These are phyloP conservation scores for Apostichopus parvimensis DNA, from an alignment of 35 echinoderm and acorn worm species.

Conservation along the genomic window DNA sequence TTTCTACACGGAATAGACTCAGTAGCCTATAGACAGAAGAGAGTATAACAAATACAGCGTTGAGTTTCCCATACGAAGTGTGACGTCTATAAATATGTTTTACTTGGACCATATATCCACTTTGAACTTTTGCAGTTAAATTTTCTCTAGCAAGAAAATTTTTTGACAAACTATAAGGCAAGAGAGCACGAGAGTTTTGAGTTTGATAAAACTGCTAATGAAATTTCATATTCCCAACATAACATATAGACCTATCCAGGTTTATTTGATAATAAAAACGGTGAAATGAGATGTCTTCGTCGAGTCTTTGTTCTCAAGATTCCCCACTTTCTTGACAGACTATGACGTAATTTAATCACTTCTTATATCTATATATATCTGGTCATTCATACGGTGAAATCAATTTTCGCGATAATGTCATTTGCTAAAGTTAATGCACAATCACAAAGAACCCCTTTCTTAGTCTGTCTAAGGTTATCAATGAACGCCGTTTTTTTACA, in stretches of 20 bases:
- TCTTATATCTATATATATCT: neutral
- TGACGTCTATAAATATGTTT: no score
- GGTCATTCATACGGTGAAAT: neutral
- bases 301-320: neutral
- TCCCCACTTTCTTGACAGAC: neutral
- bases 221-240: no score
- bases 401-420: slow-evolving; percentile 21
- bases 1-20: no score
- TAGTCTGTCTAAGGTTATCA: neutral
- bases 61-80: no score
- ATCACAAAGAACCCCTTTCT: neutral
- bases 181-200: no score
- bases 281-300: neutral
- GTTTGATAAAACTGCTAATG: no score
- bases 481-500: neutral
- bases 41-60: no score
- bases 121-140: no score
- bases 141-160: no score
- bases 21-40: no score
- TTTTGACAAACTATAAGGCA: no score
- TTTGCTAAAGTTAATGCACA: neutral
- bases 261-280: neutral
- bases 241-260: neutral
- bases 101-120: no score
- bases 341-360: neutral